Evolutionary conservation across 2,113 vertebrate species (phyloP), one percentile per base, ranked within the genome.

Genomic region (Vulpes vulpes): DNA sequence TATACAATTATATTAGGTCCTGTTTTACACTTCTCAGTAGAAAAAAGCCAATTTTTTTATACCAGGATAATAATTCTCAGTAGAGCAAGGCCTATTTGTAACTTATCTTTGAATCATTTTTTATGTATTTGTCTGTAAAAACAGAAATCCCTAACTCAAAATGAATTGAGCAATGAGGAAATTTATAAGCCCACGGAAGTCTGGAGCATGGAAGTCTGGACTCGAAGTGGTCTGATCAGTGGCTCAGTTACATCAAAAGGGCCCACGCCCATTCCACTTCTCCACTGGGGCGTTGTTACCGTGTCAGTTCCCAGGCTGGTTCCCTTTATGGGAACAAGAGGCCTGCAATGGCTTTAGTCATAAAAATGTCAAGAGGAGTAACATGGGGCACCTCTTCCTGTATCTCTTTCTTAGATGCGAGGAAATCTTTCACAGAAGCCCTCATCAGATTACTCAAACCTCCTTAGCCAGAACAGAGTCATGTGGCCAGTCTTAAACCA

Each of bases 321-420:
- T 94, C 16, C 25, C 35, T 87, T 64, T 43, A 81, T 64, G 38
- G 62, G 51, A 96, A 57, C 16, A 92, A 71, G n/a, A 96, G 64
- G 22, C 8, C 32, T 62, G 74, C 17, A 81, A 11, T 49, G 15
- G 8, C 86, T 96, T 95, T 51, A 64, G 60, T 74, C 79, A 92
- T 83, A 92, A 95, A 93, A 96, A 87, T 83, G 15, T 95, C 83
- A 83, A 83, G 67, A 96, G 57, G 8, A 91, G 67, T 93, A 89
- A 97, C 91, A 79, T 17, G 20, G 59, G 82, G 22, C 14, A 38
- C 85, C 9, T 93, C 53, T 97, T 95, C 11, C 0, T 87, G 9
- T 89, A 10, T 88, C 57, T 92, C 62, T 92, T 84, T 88, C 84
- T 95, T 82, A 80, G 71, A 93, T 94, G 25, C 62, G 93, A 91